Evolutionary conservation across 2,888 invertebrate genomes (phyloP).

Genomic region (Drosophila seclusa): DNA sequence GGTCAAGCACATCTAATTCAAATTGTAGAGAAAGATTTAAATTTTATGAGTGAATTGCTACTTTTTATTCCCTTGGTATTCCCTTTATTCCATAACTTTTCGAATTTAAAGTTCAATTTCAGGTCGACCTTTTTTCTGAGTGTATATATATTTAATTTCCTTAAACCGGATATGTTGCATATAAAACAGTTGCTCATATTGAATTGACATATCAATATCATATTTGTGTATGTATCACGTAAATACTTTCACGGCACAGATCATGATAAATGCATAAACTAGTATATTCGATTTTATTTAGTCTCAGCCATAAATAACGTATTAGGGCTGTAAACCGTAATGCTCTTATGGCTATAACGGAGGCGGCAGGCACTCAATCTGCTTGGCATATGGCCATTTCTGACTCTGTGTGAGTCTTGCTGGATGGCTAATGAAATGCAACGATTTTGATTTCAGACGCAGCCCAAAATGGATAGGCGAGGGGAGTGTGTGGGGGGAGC

Average conservation of each 20-base stretch:
- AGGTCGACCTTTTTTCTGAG: neutral
- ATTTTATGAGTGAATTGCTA: neutral
- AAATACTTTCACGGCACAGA: slow-evolving; percentile 38
- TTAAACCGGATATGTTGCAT: neutral
- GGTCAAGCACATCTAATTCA: neutral
- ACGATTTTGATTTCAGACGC: slow-evolving; percentile 49
- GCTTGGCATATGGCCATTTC: slow-evolving; percentile 23
- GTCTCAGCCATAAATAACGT: slow-evolving; percentile 57
- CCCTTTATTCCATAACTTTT: neutral
- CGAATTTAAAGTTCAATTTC: neutral
- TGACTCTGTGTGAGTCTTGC: slow-evolving; percentile 1
- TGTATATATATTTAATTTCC: neutral
- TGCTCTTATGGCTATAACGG: slow-evolving; percentile 47
- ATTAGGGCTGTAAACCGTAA: slow-evolving; percentile 43
- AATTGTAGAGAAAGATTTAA: neutral
- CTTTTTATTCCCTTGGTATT: neutral
- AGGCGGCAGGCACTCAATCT: slow-evolving; percentile 21
- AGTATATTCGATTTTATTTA: slow-evolving; percentile 40
- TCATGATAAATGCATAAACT: slow-evolving; percentile 50
- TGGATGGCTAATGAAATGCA: slow-evolving; percentile 61
- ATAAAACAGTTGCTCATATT: slow-evolving; percentile 10
- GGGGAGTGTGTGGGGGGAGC: neutral
- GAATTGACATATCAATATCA: slow-evolving; percentile 7
- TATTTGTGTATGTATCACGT: neutral
- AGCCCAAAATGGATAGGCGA: slow-evolving; percentile 10